Evolutionary conservation across 2,113 vertebrate genomes (phyloP).

Genomic region (Brachyhypopomus gauderio): DNA sequence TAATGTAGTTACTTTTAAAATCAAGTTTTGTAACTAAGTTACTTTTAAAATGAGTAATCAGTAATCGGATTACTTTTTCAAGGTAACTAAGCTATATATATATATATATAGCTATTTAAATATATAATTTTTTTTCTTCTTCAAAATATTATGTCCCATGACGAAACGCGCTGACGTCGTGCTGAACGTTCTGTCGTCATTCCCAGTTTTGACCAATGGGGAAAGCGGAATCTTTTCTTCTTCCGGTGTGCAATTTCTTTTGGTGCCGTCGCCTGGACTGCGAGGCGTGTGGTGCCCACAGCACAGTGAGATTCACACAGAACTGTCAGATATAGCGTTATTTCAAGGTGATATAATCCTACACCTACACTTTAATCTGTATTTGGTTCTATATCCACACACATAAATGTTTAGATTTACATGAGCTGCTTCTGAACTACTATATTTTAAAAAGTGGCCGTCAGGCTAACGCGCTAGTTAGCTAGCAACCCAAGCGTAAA

Average conservation of each 20-base stretch:
- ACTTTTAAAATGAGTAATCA: too few relatives aligned
- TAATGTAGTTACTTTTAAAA: too few relatives aligned
- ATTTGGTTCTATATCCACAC: neutral
- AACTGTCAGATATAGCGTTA: conserved; percentile 19
- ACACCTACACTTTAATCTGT: neutral
- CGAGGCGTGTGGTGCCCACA: conserved; percentile 34
- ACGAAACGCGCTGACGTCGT: conserved; percentile 10
- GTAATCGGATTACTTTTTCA: too few relatives aligned
- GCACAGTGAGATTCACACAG: conserved; percentile 22
- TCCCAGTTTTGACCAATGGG: conserved; percentile 47
- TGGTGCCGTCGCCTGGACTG: conserved; percentile 40
- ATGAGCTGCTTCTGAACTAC: neutral
- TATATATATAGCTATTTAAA: too few relatives aligned
- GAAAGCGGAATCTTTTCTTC: neutral
- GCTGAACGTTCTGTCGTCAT: neutral
- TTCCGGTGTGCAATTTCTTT: conserved; percentile 57
- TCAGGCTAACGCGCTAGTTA: conserved; percentile 53
- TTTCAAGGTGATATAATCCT: conserved; percentile 52
- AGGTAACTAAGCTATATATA: too few relatives aligned
- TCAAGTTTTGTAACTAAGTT: too few relatives aligned
- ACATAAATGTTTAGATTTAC: neutral
- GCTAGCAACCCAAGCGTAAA: conserved; percentile 38
- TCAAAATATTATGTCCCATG: neutral
- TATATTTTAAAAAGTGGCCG: neutral
- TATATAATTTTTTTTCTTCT: too few relatives aligned